Evolutionary conservation across 2,888 invertebrate species (phyloP).

Genomic region (Lepidonotus clava): DNA sequence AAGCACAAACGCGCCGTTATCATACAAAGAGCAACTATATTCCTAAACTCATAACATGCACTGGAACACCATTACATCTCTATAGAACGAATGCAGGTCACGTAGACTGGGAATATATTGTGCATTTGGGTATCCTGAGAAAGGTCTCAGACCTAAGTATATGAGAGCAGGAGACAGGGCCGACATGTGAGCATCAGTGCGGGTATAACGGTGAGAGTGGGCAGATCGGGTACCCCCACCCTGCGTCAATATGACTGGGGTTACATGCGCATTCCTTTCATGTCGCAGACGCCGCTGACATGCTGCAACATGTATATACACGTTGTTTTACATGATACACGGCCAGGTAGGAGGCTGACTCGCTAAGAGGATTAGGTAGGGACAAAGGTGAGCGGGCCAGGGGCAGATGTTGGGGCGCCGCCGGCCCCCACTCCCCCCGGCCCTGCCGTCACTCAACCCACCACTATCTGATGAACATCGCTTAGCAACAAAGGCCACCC

Average conservation of each 20-base stretch:
- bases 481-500: background rate
- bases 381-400: background rate
- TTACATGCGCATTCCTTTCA: conserved; percentile 7
- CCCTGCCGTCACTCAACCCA: background rate
- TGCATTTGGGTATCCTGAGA: no score
- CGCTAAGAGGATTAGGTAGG: background rate
- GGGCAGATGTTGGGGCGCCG: conserved; percentile 39
- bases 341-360: conserved; percentile 9
- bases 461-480: conserved; percentile 27
- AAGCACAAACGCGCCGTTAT: no score
- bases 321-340: conserved; percentile 10
- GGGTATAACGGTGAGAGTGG: no score
- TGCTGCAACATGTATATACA: conserved; percentile 34
- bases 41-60: no score
- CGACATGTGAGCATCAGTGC: no score
- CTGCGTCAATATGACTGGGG: background rate
- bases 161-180: no score
- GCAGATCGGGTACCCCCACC: no score
- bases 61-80: no score
- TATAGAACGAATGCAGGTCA: no score
- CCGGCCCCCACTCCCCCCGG: background rate
- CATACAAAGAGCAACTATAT: no score
- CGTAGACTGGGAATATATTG: no score
- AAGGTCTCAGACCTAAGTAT: no score
- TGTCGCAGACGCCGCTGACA: background rate